Evolutionary conservation across 2,888 invertebrate species (phyloP), one percentile per base, ranked within the genome.

Genomic region (Epirrita christyi): DNA sequence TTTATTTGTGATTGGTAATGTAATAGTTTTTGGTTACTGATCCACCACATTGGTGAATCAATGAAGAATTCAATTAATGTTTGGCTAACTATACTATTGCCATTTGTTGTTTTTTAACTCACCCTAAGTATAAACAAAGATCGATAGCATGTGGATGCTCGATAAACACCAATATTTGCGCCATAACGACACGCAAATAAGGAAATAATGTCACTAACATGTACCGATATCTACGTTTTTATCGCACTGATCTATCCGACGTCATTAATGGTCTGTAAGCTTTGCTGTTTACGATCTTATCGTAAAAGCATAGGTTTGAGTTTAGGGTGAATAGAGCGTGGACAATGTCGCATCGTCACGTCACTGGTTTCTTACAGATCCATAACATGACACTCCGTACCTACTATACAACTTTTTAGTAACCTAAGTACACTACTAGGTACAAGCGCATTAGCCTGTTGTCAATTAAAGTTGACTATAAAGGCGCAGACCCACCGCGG

Each of bases 131-230:
- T 21, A n/a, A 8, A 7, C n/a, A 34, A 6, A 52, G 15, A 52
- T 40, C 38, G 34, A 45, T 34, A 34, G 6, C 27, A 21, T 11
- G 28, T 41, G 40, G 36, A 40, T 29, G 29, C 41, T 55, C 42
- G 41, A 36, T 29, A 47, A 52, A 48, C 52, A 52, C 21, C 14
- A 14, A 10, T 52, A 48, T 61, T 63, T 57, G 61, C 46, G 14
- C 42, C 40, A 7, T 53, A 58, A 53, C 58, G 28, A 58, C 28
- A 44, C 42, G 38, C 52, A 57, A 48, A 52, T 52, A 57, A 44
- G 32, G 43, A 34, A 41, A 47, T 54, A 51, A 42, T 43, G 51
- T 32, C 56, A 38, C 21, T 47, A 42, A 46, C 37, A 42, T 51
- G 51, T 54, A 32, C 40, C 32, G 41, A 27, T 47, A 47, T 47